phyloP scores from a whole-genome alignment of 2,797 vertebrate species.

The Malurus splendens region DNA sequence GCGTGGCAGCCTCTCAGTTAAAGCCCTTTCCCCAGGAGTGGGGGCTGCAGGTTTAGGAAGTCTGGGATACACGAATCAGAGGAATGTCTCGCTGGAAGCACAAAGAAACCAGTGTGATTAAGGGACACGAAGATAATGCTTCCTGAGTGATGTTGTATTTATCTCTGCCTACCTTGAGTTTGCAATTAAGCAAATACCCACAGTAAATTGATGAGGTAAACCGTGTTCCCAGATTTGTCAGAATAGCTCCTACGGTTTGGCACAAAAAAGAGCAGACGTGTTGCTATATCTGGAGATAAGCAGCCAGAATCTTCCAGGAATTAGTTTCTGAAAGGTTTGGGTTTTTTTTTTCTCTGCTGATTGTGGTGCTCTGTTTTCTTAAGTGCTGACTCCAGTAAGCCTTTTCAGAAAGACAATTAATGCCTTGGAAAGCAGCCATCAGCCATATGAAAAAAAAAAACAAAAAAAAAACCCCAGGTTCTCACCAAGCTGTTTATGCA shows the following conservation, averaged over 20 bases:
- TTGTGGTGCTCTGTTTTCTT: background rate
- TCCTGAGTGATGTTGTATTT: background rate
- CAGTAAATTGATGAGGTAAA: background rate
- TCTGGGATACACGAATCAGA: background rate
- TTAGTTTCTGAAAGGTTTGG: background rate
- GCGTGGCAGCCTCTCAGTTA: rapidly evolving
- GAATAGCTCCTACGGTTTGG: background rate
- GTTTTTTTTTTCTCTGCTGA: background rate
- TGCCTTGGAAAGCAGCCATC: slow-evolving; percentile 44
- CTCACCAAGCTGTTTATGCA: background rate
- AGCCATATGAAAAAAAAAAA: background rate
- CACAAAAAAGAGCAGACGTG: background rate
- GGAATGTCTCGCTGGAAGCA: background rate
- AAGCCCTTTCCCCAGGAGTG: background rate
- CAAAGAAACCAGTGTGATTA: background rate
- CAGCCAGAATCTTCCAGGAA: slow-evolving; percentile 6
- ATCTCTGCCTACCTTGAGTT: background rate
- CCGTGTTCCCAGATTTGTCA: background rate
- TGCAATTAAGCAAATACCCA: background rate
- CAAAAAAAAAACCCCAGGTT: background rate
- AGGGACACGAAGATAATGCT: background rate
- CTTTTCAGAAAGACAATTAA: slow-evolving; percentile 38
- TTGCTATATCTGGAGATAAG: background rate
- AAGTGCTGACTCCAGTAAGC: slow-evolving; percentile 1
- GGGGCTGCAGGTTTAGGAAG: background rate